A percentile compares a stretch with the other conserved stretches of the same genome.
These are phyloP conservation scores for Chloropsis cyanopogon DNA, from an alignment of 2,113 vertebrate genomes.

Conservation along the genomic window DNA sequence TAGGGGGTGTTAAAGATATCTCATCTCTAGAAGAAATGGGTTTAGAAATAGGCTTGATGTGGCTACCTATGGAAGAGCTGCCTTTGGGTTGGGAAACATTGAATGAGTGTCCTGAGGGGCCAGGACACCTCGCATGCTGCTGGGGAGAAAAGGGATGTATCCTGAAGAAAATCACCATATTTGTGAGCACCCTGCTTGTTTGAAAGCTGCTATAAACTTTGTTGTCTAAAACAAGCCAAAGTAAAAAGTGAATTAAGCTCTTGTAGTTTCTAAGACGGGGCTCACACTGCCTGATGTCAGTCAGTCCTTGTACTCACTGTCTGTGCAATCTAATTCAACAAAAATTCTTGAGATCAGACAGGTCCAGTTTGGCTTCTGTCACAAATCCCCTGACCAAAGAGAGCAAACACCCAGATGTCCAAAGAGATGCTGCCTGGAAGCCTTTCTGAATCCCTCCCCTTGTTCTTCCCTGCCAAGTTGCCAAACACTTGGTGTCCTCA, in stretches of 20 bases:
- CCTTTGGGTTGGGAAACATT: background rate
- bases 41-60: background rate
- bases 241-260: background rate
- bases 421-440: background rate
- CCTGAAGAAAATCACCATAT: background rate
- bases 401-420: background rate
- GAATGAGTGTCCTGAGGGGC: background rate
- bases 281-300: background rate
- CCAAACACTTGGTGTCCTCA: accelerated
- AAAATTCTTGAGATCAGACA: background rate
- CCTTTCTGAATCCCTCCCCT: background rate
- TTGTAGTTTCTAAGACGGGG: background rate
- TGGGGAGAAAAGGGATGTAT: background rate
- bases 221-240: background rate
- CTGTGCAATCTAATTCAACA: background rate
- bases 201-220: background rate
- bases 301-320: background rate
- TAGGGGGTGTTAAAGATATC: background rate
- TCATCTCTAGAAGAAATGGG: background rate
- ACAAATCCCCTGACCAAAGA: background rate
- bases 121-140: background rate
- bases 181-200: background rate
- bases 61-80: background rate
- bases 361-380: background rate
- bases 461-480: accelerated